These are phyloP conservation scores for Tricholaema leucomelas DNA, from an alignment of 2,113 vertebrate species.

Conservation along the genomic window DNA sequence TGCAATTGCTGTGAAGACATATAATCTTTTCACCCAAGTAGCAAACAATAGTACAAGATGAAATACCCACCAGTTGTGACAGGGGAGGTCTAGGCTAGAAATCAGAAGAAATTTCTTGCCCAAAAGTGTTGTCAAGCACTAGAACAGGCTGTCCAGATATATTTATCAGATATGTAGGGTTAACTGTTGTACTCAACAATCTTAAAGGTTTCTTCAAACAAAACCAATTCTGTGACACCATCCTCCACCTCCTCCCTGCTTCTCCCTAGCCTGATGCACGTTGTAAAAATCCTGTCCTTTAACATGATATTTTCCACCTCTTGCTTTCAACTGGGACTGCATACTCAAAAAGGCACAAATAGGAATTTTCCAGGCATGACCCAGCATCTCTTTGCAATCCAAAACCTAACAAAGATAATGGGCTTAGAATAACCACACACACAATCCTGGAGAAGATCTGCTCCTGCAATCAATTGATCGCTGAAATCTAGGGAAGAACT, in stretches of 20 bases:
- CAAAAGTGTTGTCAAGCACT: too few relatives aligned
- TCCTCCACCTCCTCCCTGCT: neutral
- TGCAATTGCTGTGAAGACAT: too few relatives aligned
- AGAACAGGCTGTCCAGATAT: too few relatives aligned
- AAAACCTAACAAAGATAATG: neutral
- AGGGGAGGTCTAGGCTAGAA: too few relatives aligned
- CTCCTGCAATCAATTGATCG: neutral
- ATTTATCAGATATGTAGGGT: too few relatives aligned
- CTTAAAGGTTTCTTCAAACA: neutral
- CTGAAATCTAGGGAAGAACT: neutral
- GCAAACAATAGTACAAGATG: too few relatives aligned
- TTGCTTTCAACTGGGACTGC: neutral
- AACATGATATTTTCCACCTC: neutral
- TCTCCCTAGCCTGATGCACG: accelerated
- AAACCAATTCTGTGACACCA: neutral
- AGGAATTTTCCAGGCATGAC: neutral
- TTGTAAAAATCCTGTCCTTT: neutral
- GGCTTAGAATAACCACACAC: neutral
- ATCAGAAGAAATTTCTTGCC: too few relatives aligned
- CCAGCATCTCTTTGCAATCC: neutral
- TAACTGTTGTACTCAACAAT: neutral
- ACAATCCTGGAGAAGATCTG: neutral
- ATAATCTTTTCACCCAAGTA: too few relatives aligned
- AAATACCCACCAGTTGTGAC: too few relatives aligned
- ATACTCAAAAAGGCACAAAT: neutral